Percentiles rank a stretch among this genome's conserved stretches.
phyloP scores from a whole-genome alignment of 2,797 vertebrate genomes.

The Phrynocephalus vlangalii region DNA sequence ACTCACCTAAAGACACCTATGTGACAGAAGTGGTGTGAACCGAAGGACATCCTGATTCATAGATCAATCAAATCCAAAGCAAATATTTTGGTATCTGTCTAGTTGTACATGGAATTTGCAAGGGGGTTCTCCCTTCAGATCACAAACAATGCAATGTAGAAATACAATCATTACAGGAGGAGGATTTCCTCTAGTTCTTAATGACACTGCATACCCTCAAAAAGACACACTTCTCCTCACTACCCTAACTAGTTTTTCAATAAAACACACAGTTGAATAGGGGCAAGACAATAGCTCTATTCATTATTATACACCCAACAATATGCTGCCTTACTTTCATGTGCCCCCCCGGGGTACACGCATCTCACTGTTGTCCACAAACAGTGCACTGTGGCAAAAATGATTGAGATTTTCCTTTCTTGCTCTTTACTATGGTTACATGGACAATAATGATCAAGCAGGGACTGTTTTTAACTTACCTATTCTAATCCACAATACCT shows the following conservation, averaged over 20 bases:
- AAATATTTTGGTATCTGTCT: not conserved
- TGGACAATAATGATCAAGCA: not conserved
- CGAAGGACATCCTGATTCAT: not conserved
- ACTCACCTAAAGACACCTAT: too few relatives aligned
- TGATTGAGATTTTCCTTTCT: not conserved
- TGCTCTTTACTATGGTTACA: not conserved
- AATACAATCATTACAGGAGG: not conserved
- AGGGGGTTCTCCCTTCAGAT: not conserved
- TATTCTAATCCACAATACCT: not conserved
- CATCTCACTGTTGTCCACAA: not conserved
- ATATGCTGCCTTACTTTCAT: not conserved
- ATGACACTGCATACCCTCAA: not conserved
- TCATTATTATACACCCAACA: not conserved
- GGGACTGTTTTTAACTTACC: not conserved
- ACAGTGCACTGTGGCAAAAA: not conserved
- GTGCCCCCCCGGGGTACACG: not conserved
- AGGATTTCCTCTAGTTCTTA: not conserved
- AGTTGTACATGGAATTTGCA: not conserved
- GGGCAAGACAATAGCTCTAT: too few relatives aligned
- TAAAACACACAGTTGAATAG: too few relatives aligned
- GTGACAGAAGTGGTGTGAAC: not conserved
- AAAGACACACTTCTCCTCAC: not conserved
- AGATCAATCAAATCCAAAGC: not conserved
- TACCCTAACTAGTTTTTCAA: too few relatives aligned
- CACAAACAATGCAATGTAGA: not conserved